Evolutionary conservation across 2,797 vertebrate genomes (phyloP).

Genomic region (Bradypodion ventrale): DNA sequence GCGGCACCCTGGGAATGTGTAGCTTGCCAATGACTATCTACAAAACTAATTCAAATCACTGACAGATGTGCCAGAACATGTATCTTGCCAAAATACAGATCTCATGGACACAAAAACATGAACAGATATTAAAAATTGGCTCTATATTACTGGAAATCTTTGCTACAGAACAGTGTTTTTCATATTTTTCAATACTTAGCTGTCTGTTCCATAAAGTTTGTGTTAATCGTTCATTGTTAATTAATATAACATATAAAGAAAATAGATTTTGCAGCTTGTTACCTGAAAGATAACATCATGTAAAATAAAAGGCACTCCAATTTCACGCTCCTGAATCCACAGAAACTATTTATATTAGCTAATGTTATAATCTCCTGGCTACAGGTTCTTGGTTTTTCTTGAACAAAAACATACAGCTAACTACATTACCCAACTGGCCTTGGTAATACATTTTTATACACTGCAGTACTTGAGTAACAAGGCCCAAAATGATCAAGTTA

Average conservation of each 20-base stretch:
- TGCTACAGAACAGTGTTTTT: not conserved
- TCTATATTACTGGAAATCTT: not conserved
- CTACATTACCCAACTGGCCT: conserved; percentile 23
- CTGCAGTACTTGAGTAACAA: conserved; percentile 42
- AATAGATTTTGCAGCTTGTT: not conserved
- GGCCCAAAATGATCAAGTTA: conserved; percentile 37
- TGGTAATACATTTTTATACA: conserved; percentile 41
- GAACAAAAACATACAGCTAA: conserved; percentile 1
- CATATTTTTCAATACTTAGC: not conserved
- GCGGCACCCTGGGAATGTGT: too few relatives aligned
- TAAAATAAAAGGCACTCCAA: not conserved
- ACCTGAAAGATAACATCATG: not conserved
- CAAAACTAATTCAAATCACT: not conserved
- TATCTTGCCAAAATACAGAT: not conserved
- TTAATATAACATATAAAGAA: not conserved
- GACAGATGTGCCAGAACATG: not conserved
- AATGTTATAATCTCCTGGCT: conserved; percentile 10
- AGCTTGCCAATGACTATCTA: not conserved
- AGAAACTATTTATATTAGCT: not conserved
- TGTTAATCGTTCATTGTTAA: not conserved
- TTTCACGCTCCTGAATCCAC: not conserved
- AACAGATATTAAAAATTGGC: not conserved
- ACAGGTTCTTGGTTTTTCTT: conserved; percentile 5
- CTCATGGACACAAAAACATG: not conserved
- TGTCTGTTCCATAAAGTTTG: not conserved